Evolutionary conservation across 2,113 vertebrate genomes (phyloP).

Genomic region (Strix uralensis): DNA sequence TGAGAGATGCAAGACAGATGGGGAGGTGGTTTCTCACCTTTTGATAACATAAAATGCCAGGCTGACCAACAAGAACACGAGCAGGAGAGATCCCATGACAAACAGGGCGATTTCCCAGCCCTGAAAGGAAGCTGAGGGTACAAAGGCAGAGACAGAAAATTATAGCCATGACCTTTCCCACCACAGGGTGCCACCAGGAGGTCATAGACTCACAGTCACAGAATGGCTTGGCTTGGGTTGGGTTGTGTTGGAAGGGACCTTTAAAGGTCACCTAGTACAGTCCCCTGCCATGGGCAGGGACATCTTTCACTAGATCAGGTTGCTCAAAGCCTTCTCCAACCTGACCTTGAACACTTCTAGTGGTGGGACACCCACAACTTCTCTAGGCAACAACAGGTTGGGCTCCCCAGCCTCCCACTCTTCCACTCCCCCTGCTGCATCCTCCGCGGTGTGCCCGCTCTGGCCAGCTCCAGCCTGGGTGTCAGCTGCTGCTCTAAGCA

Average conservation of each 20-base stretch:
- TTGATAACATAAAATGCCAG: neutral
- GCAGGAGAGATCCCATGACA: neutral
- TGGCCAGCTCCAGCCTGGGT: neutral
- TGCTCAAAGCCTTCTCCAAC: neutral
- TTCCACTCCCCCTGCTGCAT: rapidly evolving
- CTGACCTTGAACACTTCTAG: neutral
- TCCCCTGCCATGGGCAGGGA: neutral
- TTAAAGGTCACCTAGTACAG: neutral
- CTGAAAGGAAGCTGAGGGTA: constrained; percentile 14
- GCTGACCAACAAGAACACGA: neutral
- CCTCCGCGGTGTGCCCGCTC: rapidly evolving
- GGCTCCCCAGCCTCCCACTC: neutral
- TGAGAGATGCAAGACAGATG: neutral
- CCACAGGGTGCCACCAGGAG: neutral
- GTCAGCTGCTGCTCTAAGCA: neutral
- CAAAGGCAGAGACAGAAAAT: neutral
- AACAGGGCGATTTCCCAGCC: constrained; percentile 16
- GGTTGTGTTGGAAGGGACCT: neutral
- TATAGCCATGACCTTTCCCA: neutral
- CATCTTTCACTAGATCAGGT: neutral
- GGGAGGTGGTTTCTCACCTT: constrained; percentile 15
- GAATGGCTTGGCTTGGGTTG: neutral
- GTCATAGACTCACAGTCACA: neutral
- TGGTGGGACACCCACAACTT: neutral
- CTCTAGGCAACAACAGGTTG: neutral